Evolutionary conservation across 1,140 invertebrate genomes (phyloP), one percentile per base, ranked within the genome.

Genomic region (Brachionus paranguensis): DNA sequence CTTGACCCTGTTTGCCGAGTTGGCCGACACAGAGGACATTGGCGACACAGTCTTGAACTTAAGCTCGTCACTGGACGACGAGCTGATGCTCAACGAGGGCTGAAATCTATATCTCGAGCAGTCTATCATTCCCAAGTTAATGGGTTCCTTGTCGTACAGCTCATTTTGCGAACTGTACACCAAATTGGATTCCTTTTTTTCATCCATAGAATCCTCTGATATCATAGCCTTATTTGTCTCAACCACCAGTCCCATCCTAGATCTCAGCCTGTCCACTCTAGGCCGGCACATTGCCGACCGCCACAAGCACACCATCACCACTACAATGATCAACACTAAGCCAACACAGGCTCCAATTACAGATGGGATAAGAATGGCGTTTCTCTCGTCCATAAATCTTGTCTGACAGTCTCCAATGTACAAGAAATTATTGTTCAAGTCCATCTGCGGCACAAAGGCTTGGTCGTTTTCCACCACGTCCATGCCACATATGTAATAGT

Each of bases 401-500:
- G 37, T 68, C 41, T 81, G 78, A 68, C 78, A 81, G 12, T 68
- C 37, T 11, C 60, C 41, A 33, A 81, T 81, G n/a, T 17, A 14
- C 29, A 81, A 41, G 10, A 81, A 81, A 12, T 68, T 43, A 17
- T 81, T 81, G 33, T 81, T 81, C 29, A 81, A 65, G 14, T 81
- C 78, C 78, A 81, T 81, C 17, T 81, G 78, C 14, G 78, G 78
- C 20, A 81, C 29, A 7, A 81, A 81, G 0, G 64, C 78, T 12
- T 81, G 37, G 43, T 81, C 78, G 20, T 65, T 81, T 47, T 81
- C 78, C 33, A 81, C 78, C 12, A 64, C 20, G 27, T 81, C 78
- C 53, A 81, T 60, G 27, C 78, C 64, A 68, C 78, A 81, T 43
- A 81, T 81, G 53, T 81, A 81, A 64, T 37, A 81, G 12, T 81